Base-by-base conservation (phyloP, 2,797 vertebrate genomes). In the Steatocranus sp. region DNA sequence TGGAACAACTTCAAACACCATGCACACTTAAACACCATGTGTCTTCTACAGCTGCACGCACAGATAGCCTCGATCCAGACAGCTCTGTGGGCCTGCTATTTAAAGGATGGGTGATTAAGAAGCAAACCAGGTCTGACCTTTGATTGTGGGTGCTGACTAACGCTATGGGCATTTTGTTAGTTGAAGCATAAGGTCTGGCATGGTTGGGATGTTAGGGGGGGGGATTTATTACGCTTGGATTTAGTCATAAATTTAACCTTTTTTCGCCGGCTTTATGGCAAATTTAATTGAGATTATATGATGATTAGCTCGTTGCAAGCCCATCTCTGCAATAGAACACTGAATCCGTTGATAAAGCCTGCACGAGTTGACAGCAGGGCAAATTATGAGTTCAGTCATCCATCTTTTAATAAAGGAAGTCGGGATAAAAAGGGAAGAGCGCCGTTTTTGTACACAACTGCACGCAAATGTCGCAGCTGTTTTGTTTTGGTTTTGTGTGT, bases 21-120 rank as follows among this genome's bases (percentile, higher is more conserved):
- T 73, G 66, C 41, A 73, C 41, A 89, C 86, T 76, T 80, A 79
- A 87, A 86, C 79, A 68, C 15, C 50, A 89, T 89, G 86, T 84
- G 84, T 86, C 61, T 76, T 87, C 80, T 75, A 76, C 46, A 82
- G 83, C 85, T 89, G 83, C 87, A 89, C 30, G 78, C 83, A 88
- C 86, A 84, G 84, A 90, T 83, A 91, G 80, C 78, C 82, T 84
- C 6, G 48, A 92, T 89, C 83, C 90, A 93, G 90, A 91, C 84
- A 83, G 89, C 84, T 83, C 84, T 88, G 83, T 46, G 36, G 83
- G 88, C 78, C 85, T 91, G 87, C 93, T 93, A 94, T 94, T 94
- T 94, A 93, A 93, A 95, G 93, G 92, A 92, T 91, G 92, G 86
- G 82, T 94, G 93, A 94, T 94, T 93, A 94, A 93, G 89, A 93